Base-by-base conservation (phyloP, 2,797 vertebrate genomes). In the Lutjanus argentimaculatus region DNA sequence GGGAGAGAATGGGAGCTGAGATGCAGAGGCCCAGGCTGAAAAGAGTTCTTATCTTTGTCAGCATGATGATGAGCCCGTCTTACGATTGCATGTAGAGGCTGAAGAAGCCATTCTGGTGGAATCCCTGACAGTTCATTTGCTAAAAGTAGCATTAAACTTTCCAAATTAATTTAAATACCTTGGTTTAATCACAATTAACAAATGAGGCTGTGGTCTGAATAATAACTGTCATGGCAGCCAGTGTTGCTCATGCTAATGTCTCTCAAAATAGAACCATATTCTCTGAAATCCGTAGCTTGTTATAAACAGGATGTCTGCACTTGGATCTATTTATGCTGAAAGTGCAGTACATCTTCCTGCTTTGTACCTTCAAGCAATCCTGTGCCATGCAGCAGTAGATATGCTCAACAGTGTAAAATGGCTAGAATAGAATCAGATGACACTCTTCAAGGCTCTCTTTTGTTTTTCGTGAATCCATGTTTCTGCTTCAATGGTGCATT, bases 291-390 rank as follows among this genome's bases (percentile, higher is more conserved):
- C 2, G 46, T 45, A 4, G 67, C 64, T 42, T 21, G 21, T 75
- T 56, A 58, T 70, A 68, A 84, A 89, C 79, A 83, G 79, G 77
- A 90, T 75, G 85, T 42, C 46, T 40, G 48, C 42, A 7, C 36
- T 79, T 77, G 53, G 73, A 79, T 87, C 78, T 82, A 85, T 86
- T 83, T 74, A 71, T 89, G 77, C 36, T 86, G 30, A 83, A 68
- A 36, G 75, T 77, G 55, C 36, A 77, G 0, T 1, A 15, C 11
- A 0, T 77, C 52, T 71, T 77, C 82, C 71, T 69, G 73, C 78
- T 56, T 63, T 9, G 42, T 78, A 61, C 49, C 66, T 80, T 68
- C 40, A 19, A 69, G 75, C 81, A 10, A 25, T 67, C 40, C 15
- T 2, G 56, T 77, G 43, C 56, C 64, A 45, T 53, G 57, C 45